Evolutionary conservation across 2,113 vertebrate species (phyloP), one percentile per base, ranked within the genome.

Genomic region (Sarotherodon lohbergeri): DNA sequence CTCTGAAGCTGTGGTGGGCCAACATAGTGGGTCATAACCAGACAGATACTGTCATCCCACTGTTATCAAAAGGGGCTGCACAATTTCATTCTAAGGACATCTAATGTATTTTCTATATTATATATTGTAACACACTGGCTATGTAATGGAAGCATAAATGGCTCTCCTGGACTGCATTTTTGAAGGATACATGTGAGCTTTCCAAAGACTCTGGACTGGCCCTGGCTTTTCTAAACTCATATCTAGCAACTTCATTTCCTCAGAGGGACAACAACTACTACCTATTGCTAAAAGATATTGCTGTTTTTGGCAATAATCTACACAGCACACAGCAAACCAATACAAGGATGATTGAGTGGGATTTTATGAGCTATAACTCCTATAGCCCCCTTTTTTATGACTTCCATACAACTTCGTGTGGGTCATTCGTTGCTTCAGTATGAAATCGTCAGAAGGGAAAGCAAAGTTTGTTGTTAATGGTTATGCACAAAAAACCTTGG

Each of bases 271-370:
- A 83, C 83, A 0, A 34, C 41, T 88, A 93, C 94, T 94, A 93
- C 9, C 95, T 96, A 94, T 83, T 55, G 46, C 41, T 48, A 29
- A 50, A 81, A 82, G 4, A 82, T 73, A 61, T 36, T 36, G 80
- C 19, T 86, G 9, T 76, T 81, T 52, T 66, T 85, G 85, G 83
- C 87, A 81, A 86, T 84, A 87, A 16, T n/a, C 41, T 4, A 71
- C 50, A 17, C 17, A 71, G 24, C 29, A 71, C 27, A 80, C 3
- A 78, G 85, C 14, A 46, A 13, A 76, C 8, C 27, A 82, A 84
- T 59, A 81, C 80, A 82, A 92, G 81, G 86, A 86, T 90, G 85
- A 83, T 90, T 83, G 84, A 81, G 56, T 52, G 86, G 82, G 90
- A 73, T 79, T 55, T 80, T 43, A 80, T 81, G 39, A 80, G 19